Percentiles rank a stretch among this genome's conserved stretches.
These are phyloP conservation scores for Mirounga angustirostris DNA, from an alignment of 2,113 vertebrate genomes.

Conservation along the genomic window DNA sequence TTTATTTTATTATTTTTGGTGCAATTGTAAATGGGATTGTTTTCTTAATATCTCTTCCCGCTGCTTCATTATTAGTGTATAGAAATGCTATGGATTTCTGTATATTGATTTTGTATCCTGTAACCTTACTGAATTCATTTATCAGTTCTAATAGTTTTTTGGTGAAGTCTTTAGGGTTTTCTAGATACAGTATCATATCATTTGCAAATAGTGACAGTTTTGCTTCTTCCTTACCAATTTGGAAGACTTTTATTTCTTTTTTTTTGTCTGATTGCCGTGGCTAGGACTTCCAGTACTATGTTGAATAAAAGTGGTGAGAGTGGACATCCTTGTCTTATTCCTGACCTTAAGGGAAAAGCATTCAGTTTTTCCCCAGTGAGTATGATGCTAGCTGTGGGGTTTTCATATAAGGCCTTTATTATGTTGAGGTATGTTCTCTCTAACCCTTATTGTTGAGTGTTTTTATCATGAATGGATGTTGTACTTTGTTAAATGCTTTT, in stretches of 20 bases:
- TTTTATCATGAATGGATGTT: background rate
- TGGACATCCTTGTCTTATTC: background rate
- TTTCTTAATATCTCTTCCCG: background rate
- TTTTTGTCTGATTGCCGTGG: background rate
- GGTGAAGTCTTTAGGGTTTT: background rate
- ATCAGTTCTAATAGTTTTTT: background rate
- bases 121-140: background rate
- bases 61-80: background rate
- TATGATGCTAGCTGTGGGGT: background rate
- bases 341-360: background rate
- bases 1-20: background rate
- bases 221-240: background rate
- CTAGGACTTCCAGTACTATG: background rate
- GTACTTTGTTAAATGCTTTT: background rate
- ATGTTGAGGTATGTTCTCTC: background rate
- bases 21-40: background rate
- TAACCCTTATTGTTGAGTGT: background rate
- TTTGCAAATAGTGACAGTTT: background rate
- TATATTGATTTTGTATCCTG: background rate
- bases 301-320: background rate
- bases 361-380: background rate
- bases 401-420: background rate
- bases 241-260: background rate
- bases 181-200: background rate
- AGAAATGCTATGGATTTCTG: background rate